These are phyloP conservation scores for Pseudochirops corinnae DNA, from an alignment of 2,797 vertebrate genomes.

Conservation along the genomic window DNA sequence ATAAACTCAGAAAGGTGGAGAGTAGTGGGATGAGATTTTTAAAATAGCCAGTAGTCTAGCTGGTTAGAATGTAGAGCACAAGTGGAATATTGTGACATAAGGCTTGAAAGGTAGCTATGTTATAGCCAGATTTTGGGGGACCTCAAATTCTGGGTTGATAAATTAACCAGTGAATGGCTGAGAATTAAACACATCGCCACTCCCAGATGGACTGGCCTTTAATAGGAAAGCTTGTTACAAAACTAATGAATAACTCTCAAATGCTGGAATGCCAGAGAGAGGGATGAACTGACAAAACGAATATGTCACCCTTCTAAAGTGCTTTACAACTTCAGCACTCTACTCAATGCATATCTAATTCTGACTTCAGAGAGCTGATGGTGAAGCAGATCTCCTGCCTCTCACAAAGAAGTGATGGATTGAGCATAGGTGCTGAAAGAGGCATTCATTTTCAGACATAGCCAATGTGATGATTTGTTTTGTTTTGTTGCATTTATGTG, in stretches of 20 bases:
- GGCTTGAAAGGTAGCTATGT: not conserved
- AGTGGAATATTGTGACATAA: not conserved
- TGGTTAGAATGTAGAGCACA: not conserved
- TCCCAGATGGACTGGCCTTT: not conserved
- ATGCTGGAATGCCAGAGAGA: not conserved
- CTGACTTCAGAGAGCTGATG: not conserved
- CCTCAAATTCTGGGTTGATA: not conserved
- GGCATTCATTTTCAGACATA: not conserved
- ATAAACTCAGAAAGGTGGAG: not conserved
- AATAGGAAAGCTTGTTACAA: not conserved
- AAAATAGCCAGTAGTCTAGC: not conserved
- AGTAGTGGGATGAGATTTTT: not conserved
- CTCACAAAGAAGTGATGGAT: not conserved
- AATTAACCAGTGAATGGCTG: not conserved
- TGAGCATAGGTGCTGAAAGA: not conserved
- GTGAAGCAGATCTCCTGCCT: not conserved
- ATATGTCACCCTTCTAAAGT: not conserved
- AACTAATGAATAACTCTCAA: not conserved
- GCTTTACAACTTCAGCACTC: slow-evolving; percentile 7
- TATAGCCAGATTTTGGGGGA: not conserved
- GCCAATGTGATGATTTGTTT: not conserved
- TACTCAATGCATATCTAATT: not conserved
- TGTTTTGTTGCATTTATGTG: not conserved
- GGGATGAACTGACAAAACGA: not conserved
- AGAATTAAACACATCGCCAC: not conserved